Base-by-base conservation (phyloP, 2,113 vertebrate species). In the Pithys albifrons region DNA sequence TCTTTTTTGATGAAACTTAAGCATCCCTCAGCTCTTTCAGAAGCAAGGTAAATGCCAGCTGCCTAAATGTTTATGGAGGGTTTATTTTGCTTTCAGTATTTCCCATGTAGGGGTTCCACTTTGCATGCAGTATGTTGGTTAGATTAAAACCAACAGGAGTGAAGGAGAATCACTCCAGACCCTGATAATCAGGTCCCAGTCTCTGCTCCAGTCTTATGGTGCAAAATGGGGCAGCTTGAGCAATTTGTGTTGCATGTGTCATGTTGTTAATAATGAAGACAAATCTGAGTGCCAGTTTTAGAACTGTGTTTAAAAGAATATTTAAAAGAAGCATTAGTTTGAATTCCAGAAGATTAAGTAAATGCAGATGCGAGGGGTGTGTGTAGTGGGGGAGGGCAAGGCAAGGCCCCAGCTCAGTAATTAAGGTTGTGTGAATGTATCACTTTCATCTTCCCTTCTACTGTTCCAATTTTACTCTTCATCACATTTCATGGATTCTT, bases 171-270 rank as follows among this genome's bases (percentile, higher is more conserved):
- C 19, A 16, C 15, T 70, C 2, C 2, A 33, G 41, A 55, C 5
- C 5, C 19, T 8, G 27, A 25, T 33, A 35, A 76, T 33, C 24
- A 24, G 12, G 16, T 19, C 31, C 10, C 51, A 11, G 22, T 46
- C 12, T 28, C 41, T 17, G 4, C 27, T 73, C n/a, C 9, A 14
- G 0, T 20, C 15, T 35, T 52, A 19, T 1, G 0, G 18, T 51
- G 41, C 14, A 48, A 52, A 83, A 35, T 6, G 14, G 55, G 29
- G 51, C 27, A 79, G 45, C 48, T 88, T 43, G 29, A 88, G 23
- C 28, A 59, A 33, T 64, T 76, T 61, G 16, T 1, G 0, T 65
- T 72, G 35, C 3, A 2, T 3, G 0, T 6, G 8, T 35, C 5
- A 3, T 11, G 13, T 70, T 95, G 18, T 80, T 77, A 62, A 37